Conservation (phyloP, 2,113 vertebrate species). For the Cyprinodon tularosa region DNA sequence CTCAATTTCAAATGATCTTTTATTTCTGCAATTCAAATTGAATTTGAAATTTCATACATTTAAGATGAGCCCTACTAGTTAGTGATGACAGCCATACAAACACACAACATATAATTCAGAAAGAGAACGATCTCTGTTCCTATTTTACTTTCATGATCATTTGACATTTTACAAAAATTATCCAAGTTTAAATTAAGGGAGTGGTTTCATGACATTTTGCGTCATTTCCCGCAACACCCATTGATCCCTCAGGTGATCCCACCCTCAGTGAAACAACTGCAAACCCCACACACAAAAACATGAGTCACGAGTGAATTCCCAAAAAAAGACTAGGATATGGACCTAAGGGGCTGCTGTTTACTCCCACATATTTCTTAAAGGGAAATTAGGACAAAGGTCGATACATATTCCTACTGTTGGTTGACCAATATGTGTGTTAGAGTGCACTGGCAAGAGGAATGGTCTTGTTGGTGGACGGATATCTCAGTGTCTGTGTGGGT, state of each 20-base stretch:
- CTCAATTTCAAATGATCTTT: no score
- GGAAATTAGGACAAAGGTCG: conserved; percentile 57
- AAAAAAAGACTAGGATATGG: conserved; percentile 19
- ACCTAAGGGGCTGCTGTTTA: conserved; percentile 48
- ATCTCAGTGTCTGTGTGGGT: conserved; percentile 7
- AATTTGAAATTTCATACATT: background rate
- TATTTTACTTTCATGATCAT: conserved; percentile 8
- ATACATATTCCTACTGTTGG: conserved; percentile 39
- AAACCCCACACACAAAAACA: conserved; percentile 24
- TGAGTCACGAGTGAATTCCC: conserved; percentile 52
- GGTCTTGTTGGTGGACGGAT: conserved; percentile 3
- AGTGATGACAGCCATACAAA: background rate
- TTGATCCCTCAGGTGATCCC: conserved; percentile 18
- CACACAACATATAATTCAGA: background rate
- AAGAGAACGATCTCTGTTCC: conserved; percentile 8
- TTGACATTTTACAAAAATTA: conserved; percentile 19
- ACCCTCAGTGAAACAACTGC: conserved; percentile 19
- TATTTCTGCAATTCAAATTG: no score
- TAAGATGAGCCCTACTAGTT: background rate
- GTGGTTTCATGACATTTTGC: conserved; percentile 16
- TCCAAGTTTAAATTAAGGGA: conserved; percentile 27
- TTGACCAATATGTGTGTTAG: conserved; percentile 56
- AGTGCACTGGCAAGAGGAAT: conserved; percentile 46
- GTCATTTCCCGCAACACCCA: conserved; percentile 2
- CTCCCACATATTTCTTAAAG: conserved; percentile 56